phyloP scores from a whole-genome alignment of 2,113 vertebrate genomes.

The Archilochus colubris region DNA sequence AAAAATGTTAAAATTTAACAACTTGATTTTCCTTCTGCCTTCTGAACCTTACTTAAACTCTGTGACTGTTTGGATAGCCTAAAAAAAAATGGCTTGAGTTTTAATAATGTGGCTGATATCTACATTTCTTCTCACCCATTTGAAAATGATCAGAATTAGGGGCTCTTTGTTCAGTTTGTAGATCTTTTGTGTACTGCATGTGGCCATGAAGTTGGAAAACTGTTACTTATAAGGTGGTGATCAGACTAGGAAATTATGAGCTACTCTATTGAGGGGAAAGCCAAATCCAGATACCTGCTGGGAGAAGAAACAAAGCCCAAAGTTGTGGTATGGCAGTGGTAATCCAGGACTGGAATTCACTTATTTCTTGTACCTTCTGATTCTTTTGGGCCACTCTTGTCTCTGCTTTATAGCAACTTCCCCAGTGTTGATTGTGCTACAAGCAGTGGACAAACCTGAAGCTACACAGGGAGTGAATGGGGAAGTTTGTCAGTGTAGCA shows the following conservation, averaged over 20 bases:
- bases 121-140: not conserved
- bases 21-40: not conserved
- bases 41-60: not conserved
- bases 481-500: not conserved
- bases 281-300: not conserved
- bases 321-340: not conserved
- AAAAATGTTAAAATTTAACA: not conserved
- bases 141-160: not conserved
- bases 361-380: not conserved
- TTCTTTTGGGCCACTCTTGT: not conserved
- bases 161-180: not conserved
- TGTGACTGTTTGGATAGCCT: not conserved
- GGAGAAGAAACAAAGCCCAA: accelerated
- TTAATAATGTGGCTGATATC: not conserved
- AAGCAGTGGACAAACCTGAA: not conserved
- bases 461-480: not conserved
- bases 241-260: not conserved
- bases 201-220: not conserved
- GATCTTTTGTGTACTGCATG: not conserved
- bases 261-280: not conserved
- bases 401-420: not conserved
- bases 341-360: not conserved
- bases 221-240: not conserved
- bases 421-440: not conserved
- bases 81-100: not conserved